Conservation (phyloP, 2,797 vertebrate species). For the Pseudochirops cupreus region DNA sequence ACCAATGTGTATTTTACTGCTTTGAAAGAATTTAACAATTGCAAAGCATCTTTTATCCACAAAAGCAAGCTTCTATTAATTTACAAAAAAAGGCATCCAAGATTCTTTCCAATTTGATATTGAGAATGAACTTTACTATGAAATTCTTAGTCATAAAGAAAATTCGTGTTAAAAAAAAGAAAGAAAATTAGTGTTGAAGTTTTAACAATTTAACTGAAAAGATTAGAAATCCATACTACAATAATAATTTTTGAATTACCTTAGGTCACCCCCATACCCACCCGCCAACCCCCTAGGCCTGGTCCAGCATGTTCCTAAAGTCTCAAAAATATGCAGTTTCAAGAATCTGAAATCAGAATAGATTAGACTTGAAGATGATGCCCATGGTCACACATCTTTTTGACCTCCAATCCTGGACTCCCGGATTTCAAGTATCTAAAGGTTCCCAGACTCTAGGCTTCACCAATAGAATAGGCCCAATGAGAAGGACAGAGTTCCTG, state of each 20-base stretch:
- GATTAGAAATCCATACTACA: background rate
- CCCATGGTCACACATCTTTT: slow-evolving; percentile 8
- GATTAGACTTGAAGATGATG: background rate
- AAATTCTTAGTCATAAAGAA: slow-evolving; percentile 33
- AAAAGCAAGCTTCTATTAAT: slow-evolving; percentile 3
- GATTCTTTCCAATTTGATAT: slow-evolving; percentile 40
- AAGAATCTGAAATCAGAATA: slow-evolving; percentile 17
- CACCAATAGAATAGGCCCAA: slow-evolving; percentile 8
- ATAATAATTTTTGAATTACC: slow-evolving; percentile 12
- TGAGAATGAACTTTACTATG: slow-evolving; percentile 43
- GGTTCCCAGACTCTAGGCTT: background rate
- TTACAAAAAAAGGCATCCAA: background rate
- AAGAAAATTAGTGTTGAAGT: slow-evolving; percentile 15
- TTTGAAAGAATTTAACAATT: slow-evolving; percentile 44
- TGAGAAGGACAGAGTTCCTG: background rate
- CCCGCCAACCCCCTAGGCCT: background rate
- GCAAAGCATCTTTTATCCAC: slow-evolving; percentile 1
- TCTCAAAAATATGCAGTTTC: slow-evolving; percentile 39
- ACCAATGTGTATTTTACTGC: slow-evolving; percentile 37
- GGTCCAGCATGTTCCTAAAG: slow-evolving; percentile 23
- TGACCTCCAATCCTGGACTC: background rate
- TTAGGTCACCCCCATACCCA: background rate
- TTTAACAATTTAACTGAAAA: slow-evolving; percentile 38
- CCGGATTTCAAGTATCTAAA: slow-evolving; percentile 47
- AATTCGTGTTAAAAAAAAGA: background rate